Evolutionary conservation across 2,888 invertebrate species (phyloP).

Genomic region (Lasioglossum marginatum): DNA sequence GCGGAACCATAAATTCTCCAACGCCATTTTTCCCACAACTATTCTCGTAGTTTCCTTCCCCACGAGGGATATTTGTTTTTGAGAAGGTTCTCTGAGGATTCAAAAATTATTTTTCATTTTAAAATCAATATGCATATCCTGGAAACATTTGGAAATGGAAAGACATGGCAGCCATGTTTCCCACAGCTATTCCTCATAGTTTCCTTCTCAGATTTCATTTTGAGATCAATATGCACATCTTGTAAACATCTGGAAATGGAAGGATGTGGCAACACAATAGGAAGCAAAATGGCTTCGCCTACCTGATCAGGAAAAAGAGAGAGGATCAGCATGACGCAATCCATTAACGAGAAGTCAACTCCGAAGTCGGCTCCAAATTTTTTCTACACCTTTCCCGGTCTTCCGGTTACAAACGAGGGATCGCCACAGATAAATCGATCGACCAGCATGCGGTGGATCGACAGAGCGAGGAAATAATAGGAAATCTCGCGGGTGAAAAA

Average conservation of each 20-base stretch:
- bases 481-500: conserved; percentile 57
- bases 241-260: too few relatives aligned
- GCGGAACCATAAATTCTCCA: conserved; percentile 8
- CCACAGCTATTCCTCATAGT: too few relatives aligned
- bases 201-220: too few relatives aligned
- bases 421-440: conserved; percentile 51
- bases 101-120: too few relatives aligned
- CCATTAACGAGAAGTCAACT: conserved; percentile 65
- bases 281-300: conserved; percentile 50
- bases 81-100: too few relatives aligned
- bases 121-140: too few relatives aligned
- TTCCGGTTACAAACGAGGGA: conserved; percentile 64
- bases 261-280: background rate
- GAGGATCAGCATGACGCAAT: conserved; percentile 31
- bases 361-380: conserved; percentile 46
- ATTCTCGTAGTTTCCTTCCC: background rate
- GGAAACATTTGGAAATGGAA: background rate
- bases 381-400: conserved; percentile 46
- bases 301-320: conserved; percentile 55
- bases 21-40: conserved; percentile 33
- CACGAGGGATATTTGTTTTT: background rate
- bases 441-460: conserved; percentile 39
- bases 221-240: too few relatives aligned
- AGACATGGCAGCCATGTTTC: too few relatives aligned
- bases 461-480: conserved; percentile 49